These are phyloP conservation scores for Piaya cayana DNA, from an alignment of 2,113 vertebrate species.

Conservation along the genomic window DNA sequence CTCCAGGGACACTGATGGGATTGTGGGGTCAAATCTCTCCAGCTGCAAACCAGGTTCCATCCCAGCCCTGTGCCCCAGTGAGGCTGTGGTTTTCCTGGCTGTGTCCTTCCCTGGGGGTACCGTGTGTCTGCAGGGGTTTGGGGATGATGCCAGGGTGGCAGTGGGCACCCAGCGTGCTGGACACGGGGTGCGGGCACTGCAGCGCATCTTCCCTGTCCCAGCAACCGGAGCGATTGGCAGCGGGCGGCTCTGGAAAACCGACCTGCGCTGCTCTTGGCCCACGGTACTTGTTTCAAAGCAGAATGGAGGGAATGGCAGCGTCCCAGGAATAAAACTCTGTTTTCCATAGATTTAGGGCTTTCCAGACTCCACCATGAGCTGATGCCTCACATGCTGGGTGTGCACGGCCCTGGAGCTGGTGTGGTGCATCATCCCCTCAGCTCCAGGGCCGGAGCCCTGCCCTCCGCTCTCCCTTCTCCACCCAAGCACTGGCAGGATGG, in stretches of 20 bases:
- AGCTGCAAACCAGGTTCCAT: conserved; percentile 34
- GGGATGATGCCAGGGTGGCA: background rate
- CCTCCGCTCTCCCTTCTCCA: background rate
- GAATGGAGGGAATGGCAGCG: background rate
- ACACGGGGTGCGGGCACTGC: rapidly evolving
- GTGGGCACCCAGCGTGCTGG: background rate
- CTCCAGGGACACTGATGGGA: background rate
- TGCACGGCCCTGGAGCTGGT: too few relatives aligned
- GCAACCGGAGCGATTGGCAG: rapidly evolving
- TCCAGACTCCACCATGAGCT: background rate
- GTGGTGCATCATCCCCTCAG: rapidly evolving
- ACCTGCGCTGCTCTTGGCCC: rapidly evolving
- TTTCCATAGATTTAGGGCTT: background rate
- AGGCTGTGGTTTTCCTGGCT: conserved; percentile 18
- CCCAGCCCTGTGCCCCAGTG: background rate
- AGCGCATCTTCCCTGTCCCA: rapidly evolving
- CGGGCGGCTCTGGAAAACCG: rapidly evolving
- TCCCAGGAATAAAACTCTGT: background rate
- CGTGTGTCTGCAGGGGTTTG: background rate
- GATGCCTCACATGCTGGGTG: background rate
- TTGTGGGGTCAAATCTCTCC: background rate
- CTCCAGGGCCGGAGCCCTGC: background rate
- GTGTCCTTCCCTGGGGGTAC: background rate
- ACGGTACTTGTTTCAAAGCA: rapidly evolving
- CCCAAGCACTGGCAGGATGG: background rate